Evolutionary conservation across 2,888 invertebrate species (phyloP).

Genomic region (Aproaerema taeniolella): DNA sequence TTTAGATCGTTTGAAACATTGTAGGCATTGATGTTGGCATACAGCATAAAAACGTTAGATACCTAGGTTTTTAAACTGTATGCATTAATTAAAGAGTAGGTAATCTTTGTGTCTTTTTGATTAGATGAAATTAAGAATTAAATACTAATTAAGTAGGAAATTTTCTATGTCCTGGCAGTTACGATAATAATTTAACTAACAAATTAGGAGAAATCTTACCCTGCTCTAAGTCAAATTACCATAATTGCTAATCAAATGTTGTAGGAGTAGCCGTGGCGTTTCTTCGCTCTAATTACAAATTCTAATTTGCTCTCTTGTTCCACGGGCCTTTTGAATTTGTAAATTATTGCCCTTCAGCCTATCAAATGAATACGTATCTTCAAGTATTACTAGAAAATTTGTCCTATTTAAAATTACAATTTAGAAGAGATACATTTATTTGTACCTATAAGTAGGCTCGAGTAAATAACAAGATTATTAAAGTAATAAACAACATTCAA

Average conservation of each 20-base stretch:
- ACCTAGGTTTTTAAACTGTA: too few species aligned
- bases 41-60: too few species aligned
- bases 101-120: too few species aligned
- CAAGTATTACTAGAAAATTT: slow-evolving; percentile 6
- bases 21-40: too few species aligned
- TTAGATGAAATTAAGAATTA: slow-evolving; percentile 23
- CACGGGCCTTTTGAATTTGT: slow-evolving; percentile 73
- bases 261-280: slow-evolving; percentile 61
- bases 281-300: slow-evolving; percentile 72
- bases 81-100: too few species aligned
- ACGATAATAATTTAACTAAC: slow-evolving; percentile 71
- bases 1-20: too few species aligned
- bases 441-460: too few species aligned
- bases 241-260: slow-evolving; percentile 77
- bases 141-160: slow-evolving; percentile 26
- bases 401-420: background rate
- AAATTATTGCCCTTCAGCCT: slow-evolving; percentile 63
- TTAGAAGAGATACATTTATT: slow-evolving; percentile 4
- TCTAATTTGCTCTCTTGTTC: slow-evolving; percentile 75
- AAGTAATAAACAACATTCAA: slow-evolving; percentile 18
- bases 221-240: slow-evolving; percentile 74
- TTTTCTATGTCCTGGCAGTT: slow-evolving; percentile 42
- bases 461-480: slow-evolving; percentile 7
- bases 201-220: slow-evolving; percentile 74
- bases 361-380: slow-evolving; percentile 63